Base-by-base conservation (phyloP, 1,140 invertebrate species). In the Chrysomallon squamiferum region DNA sequence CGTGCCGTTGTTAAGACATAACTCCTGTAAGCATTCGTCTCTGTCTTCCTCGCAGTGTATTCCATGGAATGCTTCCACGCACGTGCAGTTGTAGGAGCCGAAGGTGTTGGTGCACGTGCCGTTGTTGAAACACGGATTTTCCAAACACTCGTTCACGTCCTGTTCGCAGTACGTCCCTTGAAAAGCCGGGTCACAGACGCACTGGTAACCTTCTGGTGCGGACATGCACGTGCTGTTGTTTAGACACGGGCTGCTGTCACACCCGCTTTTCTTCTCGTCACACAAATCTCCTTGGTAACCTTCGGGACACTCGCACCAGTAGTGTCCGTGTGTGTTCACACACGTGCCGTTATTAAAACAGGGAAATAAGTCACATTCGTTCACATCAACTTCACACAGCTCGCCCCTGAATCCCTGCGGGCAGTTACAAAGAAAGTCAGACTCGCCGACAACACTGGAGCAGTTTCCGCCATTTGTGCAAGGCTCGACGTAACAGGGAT, bases 41-140 rank as follows among this genome's bases (percentile, higher is more conserved):
- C 84, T 71, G 15, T 74, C 64, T 2, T 49, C 32, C 30, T 74
- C 69, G 62, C 75, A 77, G 13, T 43, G 30, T n/a, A 58, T 61
- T 54, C 95, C 95, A 33, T 89, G 91, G 72, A 61, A 80, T 25
- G 68, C 73, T 2, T 52, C 59, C 6, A 29, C 4, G 60, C 72
- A 78, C 18, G 35, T 27, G 52, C 74, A 74, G 3, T 29, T 22
- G 35, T 50, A 61, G 27, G 54, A 22, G 83, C 95, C 95, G 73
- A 60, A 87, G 2, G 4, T 6, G 41, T 68, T 54, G 30, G 49
- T 29, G 27, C 69, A 72, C 5, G 52, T 47, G 50, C 49, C 45
- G 1, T 50, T 59, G 15, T 66, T 57, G 15, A 13, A 9, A 29
- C 70, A 72, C 20, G 60, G 52, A 18, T 50, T 32, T 2, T 22